Percentiles rank a stretch among this genome's conserved stretches.
These are phyloP conservation scores for Valencia hispanica DNA, from an alignment of 2,797 vertebrate species.

Conservation along the genomic window DNA sequence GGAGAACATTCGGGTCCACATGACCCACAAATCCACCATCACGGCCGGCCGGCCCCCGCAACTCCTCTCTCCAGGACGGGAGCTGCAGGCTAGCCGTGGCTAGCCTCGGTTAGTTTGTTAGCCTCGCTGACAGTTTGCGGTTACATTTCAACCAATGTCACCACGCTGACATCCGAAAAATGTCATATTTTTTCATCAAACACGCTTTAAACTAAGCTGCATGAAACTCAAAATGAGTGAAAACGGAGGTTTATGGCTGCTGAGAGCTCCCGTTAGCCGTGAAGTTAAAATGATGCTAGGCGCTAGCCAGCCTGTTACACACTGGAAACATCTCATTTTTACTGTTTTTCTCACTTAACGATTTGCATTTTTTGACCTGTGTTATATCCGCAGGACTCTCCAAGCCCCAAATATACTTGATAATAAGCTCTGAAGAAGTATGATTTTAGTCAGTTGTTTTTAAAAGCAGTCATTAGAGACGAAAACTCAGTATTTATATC, in stretches of 20 bases:
- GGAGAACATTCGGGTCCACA: conserved; percentile 12
- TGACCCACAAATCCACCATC: conserved; percentile 9
- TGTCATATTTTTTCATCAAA: background rate
- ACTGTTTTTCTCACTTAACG: background rate
- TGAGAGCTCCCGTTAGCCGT: conserved; percentile 21
- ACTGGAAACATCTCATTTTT: background rate
- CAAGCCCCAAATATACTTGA: background rate
- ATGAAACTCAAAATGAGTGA: accelerated
- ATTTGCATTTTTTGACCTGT: background rate
- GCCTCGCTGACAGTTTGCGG: conserved; percentile 22
- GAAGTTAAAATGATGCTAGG: conserved; percentile 46
- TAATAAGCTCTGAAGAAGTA: too few relatives aligned
- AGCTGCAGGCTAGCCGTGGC: conserved; percentile 43
- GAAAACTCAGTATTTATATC: background rate
- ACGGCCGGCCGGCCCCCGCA: background rate
- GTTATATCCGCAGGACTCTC: background rate
- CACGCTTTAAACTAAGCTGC: accelerated
- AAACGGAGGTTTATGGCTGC: background rate
- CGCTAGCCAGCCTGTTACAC: conserved; percentile 41
- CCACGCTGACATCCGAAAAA: background rate
- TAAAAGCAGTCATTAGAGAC: background rate
- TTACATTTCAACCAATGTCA: conserved; percentile 18
- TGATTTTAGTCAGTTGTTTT: background rate
- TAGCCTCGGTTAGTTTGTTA: conserved; percentile 57
- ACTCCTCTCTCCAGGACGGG: conserved; percentile 2